A percentile compares a stretch with the other conserved stretches of the same genome.
Evolutionary conservation across 1,140 invertebrate species (phyloP).

Genomic region (Meteorus sp.): DNA sequence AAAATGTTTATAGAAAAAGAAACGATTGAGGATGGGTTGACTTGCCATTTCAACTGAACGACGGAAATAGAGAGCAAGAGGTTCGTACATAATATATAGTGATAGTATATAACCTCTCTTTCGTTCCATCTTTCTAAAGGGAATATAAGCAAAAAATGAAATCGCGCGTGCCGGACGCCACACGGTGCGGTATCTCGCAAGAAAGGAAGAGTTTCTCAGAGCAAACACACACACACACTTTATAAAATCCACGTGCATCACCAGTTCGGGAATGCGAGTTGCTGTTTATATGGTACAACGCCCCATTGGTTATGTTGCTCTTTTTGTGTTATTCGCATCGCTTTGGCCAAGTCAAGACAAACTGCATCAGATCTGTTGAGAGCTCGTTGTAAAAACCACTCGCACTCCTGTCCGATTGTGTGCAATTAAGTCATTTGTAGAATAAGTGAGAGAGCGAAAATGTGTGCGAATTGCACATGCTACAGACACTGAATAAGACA

Average conservation of each 20-base stretch:
- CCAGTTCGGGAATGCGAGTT: slow-evolving; percentile 37
- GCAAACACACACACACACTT: too few relatives aligned
- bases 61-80: slow-evolving; percentile 14
- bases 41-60: slow-evolving; percentile 3
- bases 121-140: slow-evolving; percentile 1
- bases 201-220: too few relatives aligned
- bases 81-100: not conserved
- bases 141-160: slow-evolving; percentile 25
- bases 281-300: slow-evolving; percentile 13
- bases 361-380: too few relatives aligned
- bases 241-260: slow-evolving; percentile 35
- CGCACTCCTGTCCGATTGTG: not conserved
- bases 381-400: not conserved
- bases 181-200: slow-evolving; percentile 25
- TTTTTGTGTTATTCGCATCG: too few relatives aligned
- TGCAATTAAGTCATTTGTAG: not conserved
- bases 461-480: too few relatives aligned
- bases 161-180: slow-evolving; percentile 31
- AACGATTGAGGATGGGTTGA: not conserved
- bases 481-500: too few relatives aligned
- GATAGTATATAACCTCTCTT: slow-evolving; percentile 4
- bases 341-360: too few relatives aligned
- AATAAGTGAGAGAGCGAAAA: too few relatives aligned
- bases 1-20: not conserved
- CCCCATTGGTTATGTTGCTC: too few relatives aligned